These are phyloP conservation scores for Enteromius fasciolatus DNA, from an alignment of 2,797 vertebrate species.

Conservation along the genomic window DNA sequence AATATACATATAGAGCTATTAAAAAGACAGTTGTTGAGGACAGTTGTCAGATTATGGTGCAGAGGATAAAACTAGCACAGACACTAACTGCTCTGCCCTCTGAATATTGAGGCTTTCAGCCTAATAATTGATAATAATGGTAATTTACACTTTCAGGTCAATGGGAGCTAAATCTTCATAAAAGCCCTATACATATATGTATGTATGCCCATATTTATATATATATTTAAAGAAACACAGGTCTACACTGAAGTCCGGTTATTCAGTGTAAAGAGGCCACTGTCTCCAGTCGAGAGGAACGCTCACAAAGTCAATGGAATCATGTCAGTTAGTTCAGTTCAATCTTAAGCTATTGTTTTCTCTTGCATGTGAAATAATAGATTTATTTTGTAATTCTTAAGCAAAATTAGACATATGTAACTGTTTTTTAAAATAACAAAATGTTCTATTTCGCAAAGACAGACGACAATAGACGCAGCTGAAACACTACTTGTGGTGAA, in stretches of 20 bases:
- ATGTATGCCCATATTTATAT: slow-evolving; percentile 50
- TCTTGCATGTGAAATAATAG: slow-evolving; percentile 86
- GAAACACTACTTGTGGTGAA: slow-evolving; percentile 77
- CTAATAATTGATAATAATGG: slow-evolving; percentile 51
- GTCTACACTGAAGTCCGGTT: slow-evolving; percentile 77
- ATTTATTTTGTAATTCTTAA: slow-evolving; percentile 85
- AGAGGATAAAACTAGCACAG: slow-evolving; percentile 64
- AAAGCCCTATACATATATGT: slow-evolving; percentile 86
- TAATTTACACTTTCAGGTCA: slow-evolving; percentile 59
- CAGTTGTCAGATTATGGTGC: slow-evolving; percentile 68
- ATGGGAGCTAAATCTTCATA: slow-evolving; percentile 73
- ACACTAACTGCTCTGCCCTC: slow-evolving; percentile 60
- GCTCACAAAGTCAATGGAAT: slow-evolving; percentile 83
- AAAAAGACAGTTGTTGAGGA: slow-evolving; percentile 77
- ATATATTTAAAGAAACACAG: slow-evolving; percentile 79
- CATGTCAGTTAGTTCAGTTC: slow-evolving; percentile 85
- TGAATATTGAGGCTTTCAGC: slow-evolving; percentile 65
- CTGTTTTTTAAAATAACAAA: slow-evolving; percentile 77
- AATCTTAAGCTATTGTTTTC: slow-evolving; percentile 81
- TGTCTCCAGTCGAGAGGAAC: slow-evolving; percentile 76
- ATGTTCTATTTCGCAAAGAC: slow-evolving; percentile 83
- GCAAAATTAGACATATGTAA: slow-evolving; percentile 86
- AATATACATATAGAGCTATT: slow-evolving; percentile 86
- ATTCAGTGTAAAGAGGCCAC: slow-evolving; percentile 82
- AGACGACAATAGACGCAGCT: slow-evolving; percentile 80